Base-by-base conservation (phyloP, 64 coral and sea anemone species). In the Montipora sp. region DNA sequence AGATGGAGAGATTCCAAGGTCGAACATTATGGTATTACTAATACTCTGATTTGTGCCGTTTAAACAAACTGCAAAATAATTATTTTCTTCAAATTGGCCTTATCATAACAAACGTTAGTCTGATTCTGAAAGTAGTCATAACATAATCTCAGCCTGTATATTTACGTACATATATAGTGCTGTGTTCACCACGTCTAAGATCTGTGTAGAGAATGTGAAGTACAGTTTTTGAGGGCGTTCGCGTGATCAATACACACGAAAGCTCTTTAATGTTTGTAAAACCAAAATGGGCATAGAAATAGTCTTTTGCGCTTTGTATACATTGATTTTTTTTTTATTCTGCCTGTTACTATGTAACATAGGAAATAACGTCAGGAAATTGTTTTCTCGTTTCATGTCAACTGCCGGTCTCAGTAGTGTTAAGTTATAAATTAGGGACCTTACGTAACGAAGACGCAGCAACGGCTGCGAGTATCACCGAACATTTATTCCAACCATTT, bases 401-500 rank as follows among this genome's bases (percentile, higher is more conserved):
- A 71, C 67, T 71, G 67, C 67, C 67, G 67, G 67, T 12, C 67
- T 71, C 67, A 71, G 67, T 4, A 71, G 67, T 71, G 67, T 22
- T 71, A 71, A 71, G 67, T 71, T 71, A 71, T 71, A 71, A 71
- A 71, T 71, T 71, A 71, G 67, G 67, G 67, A 71, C 67, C 67
- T 71, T 71, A 71, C 67, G 67, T 0, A 71, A 71, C 0, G 67
- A 71, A 5, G 67, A 71, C 67, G 67, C 67, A 71, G 67, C 67
- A 71, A 71, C 67, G 4, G 67, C 67, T 71, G 0, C 67, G 67
- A 71, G 16, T 4, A 71, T 71, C 67, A 71, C 67, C 67, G 67
- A 71, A 71, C 67, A 71, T 71, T 71, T 71, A 71, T 71, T 71
- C 67, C 67, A 71, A 71, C 67, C 67, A 71, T 71, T 71, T 71